Evolutionary conservation across 2,797 vertebrate genomes (phyloP), one percentile per base, ranked within the genome.

Genomic region (Aphelocoma californica): DNA sequence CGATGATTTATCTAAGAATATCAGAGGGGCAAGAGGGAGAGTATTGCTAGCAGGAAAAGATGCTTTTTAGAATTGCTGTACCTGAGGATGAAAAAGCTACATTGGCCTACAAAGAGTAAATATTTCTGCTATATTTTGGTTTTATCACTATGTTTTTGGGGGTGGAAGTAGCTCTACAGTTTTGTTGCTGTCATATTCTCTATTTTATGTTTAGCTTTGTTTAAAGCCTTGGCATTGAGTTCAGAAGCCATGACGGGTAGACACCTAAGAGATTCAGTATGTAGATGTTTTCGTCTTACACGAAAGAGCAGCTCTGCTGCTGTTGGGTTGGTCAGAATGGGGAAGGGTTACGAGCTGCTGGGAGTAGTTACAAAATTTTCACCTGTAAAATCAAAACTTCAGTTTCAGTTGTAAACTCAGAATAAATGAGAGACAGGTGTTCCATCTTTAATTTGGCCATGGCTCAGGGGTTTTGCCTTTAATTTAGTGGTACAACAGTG

Each of bases 391-490:
- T 95, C 82, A 91, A 86, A 73, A 91, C 42, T 95, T 94, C 88
- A 61, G 90, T 96, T 97, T 95, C 93, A 73, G 73, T 94, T 97
- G 85, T 96, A 97, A 97, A 95, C 86, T 93, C 95, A 70, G 90
- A 97, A 96, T 78, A 97, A 97, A 97, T 93, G 92, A 92, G 88
- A 96, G n/a, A 88, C 96, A 97, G 96, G 91, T 97, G 95, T 94
- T 82, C 88, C 88, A 53, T 87, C 92, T 97, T 97, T 96, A 62
- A 95, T 94, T 97, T 97, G 95, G 94, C 92, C 81, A 78, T 44
- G 64, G 89, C 86, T 96, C 93, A 95, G 71, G 21, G 57, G 53
- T 93, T 93, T 81, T 97, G 93, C 87, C 61, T 97, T 96, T 97
- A 86, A 94, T 97, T 96, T 77, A 93, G 92, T 79, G 73, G 58